Conservation (phyloP, 1,140 invertebrate species). For the Sarcophaga bullata region DNA sequence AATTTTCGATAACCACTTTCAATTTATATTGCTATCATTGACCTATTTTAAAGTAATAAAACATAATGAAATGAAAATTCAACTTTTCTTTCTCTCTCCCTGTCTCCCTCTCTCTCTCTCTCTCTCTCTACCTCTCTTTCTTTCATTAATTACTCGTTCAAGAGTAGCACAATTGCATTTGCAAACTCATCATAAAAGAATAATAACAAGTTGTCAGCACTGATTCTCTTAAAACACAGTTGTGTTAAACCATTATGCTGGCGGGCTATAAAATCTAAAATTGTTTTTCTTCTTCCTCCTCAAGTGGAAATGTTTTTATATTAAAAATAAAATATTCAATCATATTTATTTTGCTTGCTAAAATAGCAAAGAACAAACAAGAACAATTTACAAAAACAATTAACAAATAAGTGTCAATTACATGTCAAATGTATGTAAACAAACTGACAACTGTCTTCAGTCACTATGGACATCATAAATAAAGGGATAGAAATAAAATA, state of each 20-base stretch:
- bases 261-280: too few relatives aligned
- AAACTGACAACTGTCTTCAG: neutral
- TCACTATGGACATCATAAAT: neutral
- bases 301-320: too few relatives aligned
- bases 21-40: too few relatives aligned
- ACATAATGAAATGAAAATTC: too few relatives aligned
- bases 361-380: neutral
- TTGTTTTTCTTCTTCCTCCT: neutral
- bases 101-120: too few relatives aligned
- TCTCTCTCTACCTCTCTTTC: too few relatives aligned
- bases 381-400: conserved; percentile 26
- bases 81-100: too few relatives aligned
- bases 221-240: too few relatives aligned
- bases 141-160: too few relatives aligned
- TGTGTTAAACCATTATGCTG: neutral
- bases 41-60: too few relatives aligned
- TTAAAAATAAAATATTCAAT: neutral
- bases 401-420: conserved; percentile 35
- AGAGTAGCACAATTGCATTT: too few relatives aligned
- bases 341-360: neutral
- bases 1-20: too few relatives aligned
- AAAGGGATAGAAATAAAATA: neutral
- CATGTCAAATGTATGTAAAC: neutral
- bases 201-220: neutral
- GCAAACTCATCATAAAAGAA: neutral